Evolutionary conservation across 1,140 invertebrate genomes (phyloP), one percentile per base, ranked within the genome.

Genomic region (Temnothorax longispinosus): DNA sequence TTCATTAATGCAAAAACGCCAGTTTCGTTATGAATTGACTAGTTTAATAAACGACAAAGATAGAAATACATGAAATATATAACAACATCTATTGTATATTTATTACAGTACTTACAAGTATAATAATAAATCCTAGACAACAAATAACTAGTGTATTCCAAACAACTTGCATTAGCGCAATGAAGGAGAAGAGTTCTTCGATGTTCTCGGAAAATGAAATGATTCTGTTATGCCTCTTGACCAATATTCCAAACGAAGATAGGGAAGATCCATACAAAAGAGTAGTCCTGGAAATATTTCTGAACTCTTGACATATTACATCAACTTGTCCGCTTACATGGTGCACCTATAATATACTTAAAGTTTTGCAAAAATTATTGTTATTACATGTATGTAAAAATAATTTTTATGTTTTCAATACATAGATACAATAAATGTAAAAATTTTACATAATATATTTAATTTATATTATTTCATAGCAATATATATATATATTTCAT

Each of bases 271-370:
- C 11, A 6, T 18, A 15, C 27, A 38, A 15, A 32, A 10, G 11
- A n/a, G 6, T 11, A 3, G 35, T 58, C 2, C 32, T 0, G 6
- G 56, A 74, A 32, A 89, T 52, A 18, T 32, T 27, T 54, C 15
- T 41, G 0, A 90, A 18, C 13, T 13, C 32, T 1, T 78, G 41
- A 44, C 89, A 64, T 8, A 89, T 62, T 21, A 90, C 67, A 44
- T 90, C 88, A n/a, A 90, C 41, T 41, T 90, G 87, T 3, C 87
- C 87, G 8, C 88, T 78, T 8, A 72, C 58, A n/a, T 90, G 87
- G 7, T 89, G 7, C 50, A 87, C 60, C 89, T 90, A 58, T 52
- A 69, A 80, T 69, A 47, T 44, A 13, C n/a, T 62, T 82, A 32
- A 35, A 44, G 52, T n/a, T 21, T 32, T 64, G 18, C 44, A 78